Evolutionary conservation across 2,888 invertebrate species (phyloP).

Genomic region (Scaptomyza flava): DNA sequence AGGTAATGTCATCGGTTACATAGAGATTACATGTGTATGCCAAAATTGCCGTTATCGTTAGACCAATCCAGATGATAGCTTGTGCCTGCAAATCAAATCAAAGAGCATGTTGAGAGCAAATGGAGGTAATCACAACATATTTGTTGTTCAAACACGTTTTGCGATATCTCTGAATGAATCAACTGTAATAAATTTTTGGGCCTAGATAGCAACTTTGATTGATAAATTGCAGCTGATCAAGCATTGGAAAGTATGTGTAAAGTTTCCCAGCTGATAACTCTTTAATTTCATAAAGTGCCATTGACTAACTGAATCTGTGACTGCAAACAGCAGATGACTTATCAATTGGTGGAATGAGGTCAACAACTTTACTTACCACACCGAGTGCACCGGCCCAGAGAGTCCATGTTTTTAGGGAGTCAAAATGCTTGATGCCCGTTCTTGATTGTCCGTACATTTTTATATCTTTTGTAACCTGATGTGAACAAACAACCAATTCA

Average conservation of each 20-base stretch:
- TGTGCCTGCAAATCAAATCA: slow-evolving; percentile 77
- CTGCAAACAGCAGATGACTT: slow-evolving; percentile 31
- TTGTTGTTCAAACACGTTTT: slow-evolving; percentile 38
- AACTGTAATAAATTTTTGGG: slow-evolving; percentile 7
- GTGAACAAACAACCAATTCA: slow-evolving; percentile 2
- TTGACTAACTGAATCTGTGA: background rate
- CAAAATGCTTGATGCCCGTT: slow-evolving; percentile 60
- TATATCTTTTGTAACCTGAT: background rate
- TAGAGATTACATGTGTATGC: slow-evolving; percentile 81
- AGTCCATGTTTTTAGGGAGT: slow-evolving; percentile 46
- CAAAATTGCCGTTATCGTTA: slow-evolving; percentile 83
- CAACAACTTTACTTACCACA: slow-evolving; percentile 59
- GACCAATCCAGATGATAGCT: slow-evolving; percentile 82
- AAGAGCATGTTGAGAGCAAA: slow-evolving; percentile 9
- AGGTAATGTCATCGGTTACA: slow-evolving; percentile 56
- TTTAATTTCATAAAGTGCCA: slow-evolving; percentile 14
- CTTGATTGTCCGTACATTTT: slow-evolving; percentile 56
- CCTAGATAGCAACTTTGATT: slow-evolving; percentile 35
- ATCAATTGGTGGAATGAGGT: slow-evolving; percentile 48
- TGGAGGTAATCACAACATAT: slow-evolving; percentile 15
- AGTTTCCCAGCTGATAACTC: slow-evolving; percentile 1
- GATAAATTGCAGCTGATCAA: slow-evolving; percentile 33
- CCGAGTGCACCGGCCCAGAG: slow-evolving; percentile 65
- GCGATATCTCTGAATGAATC: slow-evolving; percentile 23
- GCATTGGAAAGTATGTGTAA: background rate